Evolutionary conservation across 2,797 vertebrate species (phyloP).

Genomic region (Lithobates pipiens): DNA sequence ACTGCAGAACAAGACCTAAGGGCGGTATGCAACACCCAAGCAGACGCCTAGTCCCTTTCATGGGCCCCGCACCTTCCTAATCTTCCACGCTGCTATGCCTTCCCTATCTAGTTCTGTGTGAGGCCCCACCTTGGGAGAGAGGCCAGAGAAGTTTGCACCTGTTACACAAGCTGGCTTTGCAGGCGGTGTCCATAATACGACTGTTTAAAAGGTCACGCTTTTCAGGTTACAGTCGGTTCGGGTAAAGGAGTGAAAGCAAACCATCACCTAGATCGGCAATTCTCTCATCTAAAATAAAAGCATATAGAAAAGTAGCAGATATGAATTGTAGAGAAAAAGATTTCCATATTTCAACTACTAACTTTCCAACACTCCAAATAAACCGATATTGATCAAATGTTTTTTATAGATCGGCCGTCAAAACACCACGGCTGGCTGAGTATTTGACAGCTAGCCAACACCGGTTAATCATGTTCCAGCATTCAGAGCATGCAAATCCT

Average conservation of each 20-base stretch:
- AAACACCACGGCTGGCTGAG: not conserved
- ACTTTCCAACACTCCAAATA: not conserved
- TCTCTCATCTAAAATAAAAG: no score
- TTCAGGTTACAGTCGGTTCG: not conserved
- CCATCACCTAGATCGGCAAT: no score
- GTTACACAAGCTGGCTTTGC: conserved; percentile 7
- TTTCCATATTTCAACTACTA: not conserved
- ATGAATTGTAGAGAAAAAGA: no score
- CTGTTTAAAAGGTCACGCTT: not conserved
- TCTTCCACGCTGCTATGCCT: conserved; percentile 1
- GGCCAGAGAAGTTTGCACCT: conserved; percentile 38
- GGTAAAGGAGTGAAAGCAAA: no score
- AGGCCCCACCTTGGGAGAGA: conserved; percentile 38
- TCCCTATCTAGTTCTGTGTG: conserved; percentile 11
- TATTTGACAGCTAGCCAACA: not conserved
- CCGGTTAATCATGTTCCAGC: not conserved
- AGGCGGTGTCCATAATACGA: not conserved
- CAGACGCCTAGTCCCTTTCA: not conserved
- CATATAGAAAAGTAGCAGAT: no score
- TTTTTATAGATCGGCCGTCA: not conserved
- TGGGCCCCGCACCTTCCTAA: conserved; percentile 21
- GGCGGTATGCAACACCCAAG: conserved; percentile 3
- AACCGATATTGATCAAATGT: not conserved
- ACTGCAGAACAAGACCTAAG: conserved; percentile 12
- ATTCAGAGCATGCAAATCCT: not conserved